Evolutionary conservation across 2,888 invertebrate genomes (phyloP).

Genomic region (Aporophyla nigra): DNA sequence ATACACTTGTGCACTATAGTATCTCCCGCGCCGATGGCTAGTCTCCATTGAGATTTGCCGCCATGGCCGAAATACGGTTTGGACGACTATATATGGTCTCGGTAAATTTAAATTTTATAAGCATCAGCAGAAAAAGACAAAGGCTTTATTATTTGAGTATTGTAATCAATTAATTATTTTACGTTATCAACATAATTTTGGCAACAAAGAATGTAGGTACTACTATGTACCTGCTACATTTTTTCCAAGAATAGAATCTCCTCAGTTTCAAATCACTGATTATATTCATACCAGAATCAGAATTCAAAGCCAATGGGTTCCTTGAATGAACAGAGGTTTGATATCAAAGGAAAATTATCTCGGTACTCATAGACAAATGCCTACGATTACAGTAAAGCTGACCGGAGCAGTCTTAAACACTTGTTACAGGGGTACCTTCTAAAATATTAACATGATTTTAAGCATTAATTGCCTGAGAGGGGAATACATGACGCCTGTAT

Average conservation of each 20-base stretch:
- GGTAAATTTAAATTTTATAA: background rate
- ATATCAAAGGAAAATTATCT: constrained; percentile 7
- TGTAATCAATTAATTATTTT: background rate
- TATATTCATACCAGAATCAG: background rate
- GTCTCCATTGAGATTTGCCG: too few species aligned
- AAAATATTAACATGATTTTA: background rate
- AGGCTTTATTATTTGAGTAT: background rate
- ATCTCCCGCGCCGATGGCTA: too few species aligned
- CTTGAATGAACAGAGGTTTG: background rate
- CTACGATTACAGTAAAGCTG: background rate
- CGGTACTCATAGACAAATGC: background rate
- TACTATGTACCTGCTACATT: background rate
- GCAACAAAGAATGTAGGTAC: background rate
- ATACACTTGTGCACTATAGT: too few species aligned
- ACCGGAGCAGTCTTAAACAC: background rate
- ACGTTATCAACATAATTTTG: background rate
- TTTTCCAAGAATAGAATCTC: background rate
- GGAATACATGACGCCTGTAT: too few species aligned
- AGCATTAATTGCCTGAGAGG: too few species aligned
- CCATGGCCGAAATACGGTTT: too few species aligned
- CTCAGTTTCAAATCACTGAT: background rate
- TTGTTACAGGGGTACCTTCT: background rate
- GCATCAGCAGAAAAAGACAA: background rate
- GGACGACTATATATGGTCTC: background rate
- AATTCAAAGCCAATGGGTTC: background rate